phyloP scores from a whole-genome alignment of 2,797 vertebrate genomes.

The Manis javanica region DNA sequence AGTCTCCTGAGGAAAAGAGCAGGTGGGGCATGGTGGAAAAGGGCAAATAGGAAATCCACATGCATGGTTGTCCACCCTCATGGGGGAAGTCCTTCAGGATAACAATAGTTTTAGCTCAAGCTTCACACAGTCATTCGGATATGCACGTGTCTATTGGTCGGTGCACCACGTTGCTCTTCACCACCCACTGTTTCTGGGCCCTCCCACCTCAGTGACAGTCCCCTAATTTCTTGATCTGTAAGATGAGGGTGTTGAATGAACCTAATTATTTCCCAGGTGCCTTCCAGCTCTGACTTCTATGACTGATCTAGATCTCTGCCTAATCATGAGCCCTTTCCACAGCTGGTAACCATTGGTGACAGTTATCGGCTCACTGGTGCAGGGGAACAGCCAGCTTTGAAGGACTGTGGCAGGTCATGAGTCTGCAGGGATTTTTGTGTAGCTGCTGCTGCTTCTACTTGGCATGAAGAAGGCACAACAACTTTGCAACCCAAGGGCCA shows the following conservation, averaged over 20 bases:
- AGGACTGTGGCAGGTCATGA: fast-evolving
- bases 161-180: neutral
- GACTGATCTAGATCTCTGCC: neutral
- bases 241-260: neutral
- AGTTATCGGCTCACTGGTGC: fast-evolving
- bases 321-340: neutral
- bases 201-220: neutral
- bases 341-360: fast-evolving
- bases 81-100: fast-evolving
- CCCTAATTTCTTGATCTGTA: neutral
- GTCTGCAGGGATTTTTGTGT: neutral
- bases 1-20: neutral
- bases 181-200: neutral
- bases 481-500: neutral
- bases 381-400: neutral
- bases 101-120: neutral
- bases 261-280: neutral
- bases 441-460: neutral
- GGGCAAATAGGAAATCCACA: neutral
- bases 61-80: fast-evolving
- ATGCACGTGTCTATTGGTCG: neutral
- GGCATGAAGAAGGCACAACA: neutral
- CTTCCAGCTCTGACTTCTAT: neutral
- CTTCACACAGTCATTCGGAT: neutral
- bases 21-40: fast-evolving